Evolutionary conservation across 2,113 vertebrate species (phyloP).

Genomic region (Dendropsophus ebraccatus): DNA sequence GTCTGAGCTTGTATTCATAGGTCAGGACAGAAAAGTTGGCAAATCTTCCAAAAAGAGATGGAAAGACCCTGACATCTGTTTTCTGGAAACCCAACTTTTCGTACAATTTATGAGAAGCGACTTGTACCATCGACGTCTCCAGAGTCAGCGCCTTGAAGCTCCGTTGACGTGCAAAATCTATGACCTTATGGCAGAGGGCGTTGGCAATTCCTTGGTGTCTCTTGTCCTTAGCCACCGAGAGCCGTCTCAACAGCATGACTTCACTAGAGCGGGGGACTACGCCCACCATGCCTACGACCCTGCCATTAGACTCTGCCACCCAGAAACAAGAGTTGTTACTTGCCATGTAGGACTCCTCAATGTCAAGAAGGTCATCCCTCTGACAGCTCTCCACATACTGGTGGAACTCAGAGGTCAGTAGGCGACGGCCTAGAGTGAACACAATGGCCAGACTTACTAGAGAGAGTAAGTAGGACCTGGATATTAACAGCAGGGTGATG

Average conservation of each 20-base stretch:
- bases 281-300: conserved; percentile 62
- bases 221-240: conserved; percentile 42
- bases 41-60: background rate
- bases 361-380: conserved; percentile 58
- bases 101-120: conserved; percentile 49
- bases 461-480: conserved; percentile 58
- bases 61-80: background rate
- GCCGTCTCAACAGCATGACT: conserved; percentile 22
- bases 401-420: background rate
- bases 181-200: conserved; percentile 58
- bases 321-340: conserved; percentile 64
- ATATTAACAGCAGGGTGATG: background rate
- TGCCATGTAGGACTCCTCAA: conserved; percentile 60
- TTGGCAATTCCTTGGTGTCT: conserved; percentile 54
- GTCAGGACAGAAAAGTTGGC: background rate
- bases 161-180: conserved; percentile 58
- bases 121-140: background rate
- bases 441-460: background rate
- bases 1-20: conserved; percentile 19
- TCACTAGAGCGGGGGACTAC: accelerated
- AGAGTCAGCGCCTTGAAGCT: conserved; percentile 58
- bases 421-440: conserved; percentile 22
- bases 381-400: background rate
- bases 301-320: conserved; percentile 61
- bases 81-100: conserved; percentile 58